Percentiles rank a stretch among this genome's conserved stretches.
Conservation (phyloP, 2,888 invertebrate species). For the Dynastes maya region DNA sequence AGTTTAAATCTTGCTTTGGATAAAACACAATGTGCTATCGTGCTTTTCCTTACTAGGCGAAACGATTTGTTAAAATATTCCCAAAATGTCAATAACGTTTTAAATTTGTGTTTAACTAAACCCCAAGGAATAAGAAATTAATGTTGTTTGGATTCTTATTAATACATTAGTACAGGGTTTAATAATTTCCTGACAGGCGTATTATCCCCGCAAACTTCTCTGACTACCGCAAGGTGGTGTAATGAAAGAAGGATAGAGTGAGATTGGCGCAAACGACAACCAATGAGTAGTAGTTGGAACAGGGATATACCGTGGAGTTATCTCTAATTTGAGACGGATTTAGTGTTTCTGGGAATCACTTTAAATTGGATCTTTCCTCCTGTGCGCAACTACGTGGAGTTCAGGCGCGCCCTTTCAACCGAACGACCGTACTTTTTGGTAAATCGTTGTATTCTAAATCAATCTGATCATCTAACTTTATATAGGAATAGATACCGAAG, state of each 20-base stretch:
- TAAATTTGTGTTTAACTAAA: not conserved
- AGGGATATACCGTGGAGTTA: conserved; percentile 72
- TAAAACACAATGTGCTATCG: too few species aligned
- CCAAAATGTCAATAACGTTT: not conserved
- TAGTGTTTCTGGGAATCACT: conserved; percentile 73
- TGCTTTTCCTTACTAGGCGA: too few species aligned
- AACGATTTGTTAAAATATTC: not conserved
- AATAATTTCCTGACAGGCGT: conserved; percentile 41
- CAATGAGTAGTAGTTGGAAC: conserved; percentile 67
- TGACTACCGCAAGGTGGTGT: not conserved
- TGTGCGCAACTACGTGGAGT: conserved; percentile 55
- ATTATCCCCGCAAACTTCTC: conserved; percentile 30
- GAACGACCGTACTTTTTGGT: too few species aligned
- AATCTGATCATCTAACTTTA: conserved; percentile 51
- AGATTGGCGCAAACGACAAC: conserved; percentile 67
- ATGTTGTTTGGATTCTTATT: conserved; percentile 37
- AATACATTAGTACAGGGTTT: conserved; percentile 38
- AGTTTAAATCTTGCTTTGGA: too few species aligned
- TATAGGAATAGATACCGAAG: conserved; percentile 48
- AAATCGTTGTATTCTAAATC: too few species aligned
- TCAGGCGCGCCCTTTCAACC: conserved; percentile 30
- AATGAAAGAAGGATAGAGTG: conserved; percentile 66
- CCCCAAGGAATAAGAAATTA: conserved; percentile 26
- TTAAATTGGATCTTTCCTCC: conserved; percentile 72
- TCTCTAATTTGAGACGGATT: conserved; percentile 75